A percentile compares a stretch with the other conserved stretches of the same genome.
phyloP scores from a whole-genome alignment of 1,140 invertebrate genomes.

The Paramacrobiotus metropolitanus region DNA sequence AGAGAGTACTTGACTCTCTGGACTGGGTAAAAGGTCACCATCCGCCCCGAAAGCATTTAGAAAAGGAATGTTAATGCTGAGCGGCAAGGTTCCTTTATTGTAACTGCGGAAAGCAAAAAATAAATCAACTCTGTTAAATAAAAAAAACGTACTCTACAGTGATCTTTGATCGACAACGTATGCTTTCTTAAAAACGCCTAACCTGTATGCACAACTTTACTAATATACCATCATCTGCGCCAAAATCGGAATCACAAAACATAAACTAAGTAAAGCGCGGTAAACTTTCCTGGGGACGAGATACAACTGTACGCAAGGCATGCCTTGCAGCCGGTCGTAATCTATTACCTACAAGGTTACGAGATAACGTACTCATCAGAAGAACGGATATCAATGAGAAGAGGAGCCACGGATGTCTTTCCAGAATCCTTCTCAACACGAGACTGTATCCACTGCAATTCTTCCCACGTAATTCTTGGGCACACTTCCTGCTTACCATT shows the following conservation, averaged over 20 bases:
- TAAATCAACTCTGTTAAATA: too few species aligned
- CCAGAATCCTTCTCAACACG: slow-evolving; percentile 19
- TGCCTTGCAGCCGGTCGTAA: too few species aligned
- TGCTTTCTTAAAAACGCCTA: too few species aligned
- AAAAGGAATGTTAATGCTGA: slow-evolving; percentile 50
- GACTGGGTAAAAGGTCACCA: slow-evolving; percentile 33
- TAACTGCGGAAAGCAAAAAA: slow-evolving; percentile 33
- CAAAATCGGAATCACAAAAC: too few species aligned
- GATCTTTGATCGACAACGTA: too few species aligned
- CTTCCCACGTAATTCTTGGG: slow-evolving; percentile 56
- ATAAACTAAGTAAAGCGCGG: too few species aligned
- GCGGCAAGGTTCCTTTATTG: slow-evolving; percentile 41
- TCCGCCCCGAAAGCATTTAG: slow-evolving; percentile 34
- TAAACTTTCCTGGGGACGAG: too few species aligned
- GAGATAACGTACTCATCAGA: slow-evolving; percentile 36
- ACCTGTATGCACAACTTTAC: too few species aligned
- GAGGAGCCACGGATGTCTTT: slow-evolving; percentile 30
- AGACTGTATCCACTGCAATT: slow-evolving; percentile 43
- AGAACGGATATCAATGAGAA: slow-evolving; percentile 49
- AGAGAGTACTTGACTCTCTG: slow-evolving; percentile 33
- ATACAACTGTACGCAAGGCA: too few species aligned
- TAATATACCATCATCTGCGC: too few species aligned
- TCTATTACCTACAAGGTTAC: not conserved
- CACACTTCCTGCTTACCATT: slow-evolving; percentile 43
- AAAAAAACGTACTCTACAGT: too few species aligned